Evolutionary conservation across 2,888 invertebrate species (phyloP), one percentile per base, ranked within the genome.

Genomic region (Nomada ferruginata): DNA sequence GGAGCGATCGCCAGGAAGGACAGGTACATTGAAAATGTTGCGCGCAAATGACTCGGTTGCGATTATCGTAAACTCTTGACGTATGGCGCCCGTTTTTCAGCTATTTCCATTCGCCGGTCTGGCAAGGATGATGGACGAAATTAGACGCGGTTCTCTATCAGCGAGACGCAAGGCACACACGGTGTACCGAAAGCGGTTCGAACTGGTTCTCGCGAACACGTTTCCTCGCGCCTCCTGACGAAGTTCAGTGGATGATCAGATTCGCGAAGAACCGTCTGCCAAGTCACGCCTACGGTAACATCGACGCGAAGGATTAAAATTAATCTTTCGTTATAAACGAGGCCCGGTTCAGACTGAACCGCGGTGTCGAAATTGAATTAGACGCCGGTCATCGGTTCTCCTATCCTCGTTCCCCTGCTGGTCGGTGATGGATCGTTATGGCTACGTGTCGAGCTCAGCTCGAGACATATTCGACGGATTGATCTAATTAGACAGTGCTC

Each of bases 401-500:
- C 50, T 36, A 7, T 36, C 2, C 44, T 3, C 23, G 23, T 0
- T 23, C 42, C 1, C 13, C 29, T 47, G 26, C 29, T 20, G n/a
- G 59, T 64, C 36, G 57, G 64, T 82, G 82, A 83, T 77, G 64
- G 74, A 83, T 83, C 66, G 79, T 26, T 52, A 61, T 60, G 76
- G 61, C 61, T 69, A 76, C 74, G 79, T 68, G 72, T 70, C 61
- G 72, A 64, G 76, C 57, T 72, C 72, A 60, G 77, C 79, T 69
- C 74, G 61, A 69, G 84, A 83, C 84, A 76, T 72, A 82, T 83
- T 82, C 78, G 65, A 20, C 29, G 82, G 72, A 82, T 84, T 79
- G 79, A 85, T 85, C 84, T 82, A 85, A 85, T 85, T 85, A 87
- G 78, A 79, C 82, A 59, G 59, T 57, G 71, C 76, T 78, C 70